Evolutionary conservation across 2,888 invertebrate species (phyloP), one percentile per base, ranked within the genome.

Genomic region (Drosophila paranaensis): DNA sequence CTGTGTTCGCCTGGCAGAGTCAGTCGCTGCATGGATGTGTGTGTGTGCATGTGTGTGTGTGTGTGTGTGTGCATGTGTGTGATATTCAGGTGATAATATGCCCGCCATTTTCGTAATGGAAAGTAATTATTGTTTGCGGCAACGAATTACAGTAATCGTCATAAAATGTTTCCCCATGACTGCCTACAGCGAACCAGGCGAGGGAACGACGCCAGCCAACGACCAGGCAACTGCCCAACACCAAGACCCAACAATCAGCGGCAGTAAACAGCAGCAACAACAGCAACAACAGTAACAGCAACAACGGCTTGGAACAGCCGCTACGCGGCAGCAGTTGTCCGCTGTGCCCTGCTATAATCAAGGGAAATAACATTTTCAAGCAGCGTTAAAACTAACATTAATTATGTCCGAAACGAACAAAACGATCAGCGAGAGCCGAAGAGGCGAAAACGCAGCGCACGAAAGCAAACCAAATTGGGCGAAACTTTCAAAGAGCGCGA

Each of bases 371-470:
- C 91, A 91, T 91, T 91, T 91, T 90, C 84, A 89, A 88, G 89
- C 91, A 92, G 91, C 92, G 91, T 91, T 92, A 92, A 92, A 92
- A 92, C 91, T 91, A 92, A 92, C 92, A 92, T 92, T 92, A 92
- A 92, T 92, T 92, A 91, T 89, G 87, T 89, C 90, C 89, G 83
- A 89, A 88, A 89, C 88, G 85, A 89, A 86, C 89, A 89, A 89
- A 86, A 89, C 88, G 86, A 89, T 87, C 85, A 69, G 50, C 64
- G 63, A 57, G 39, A 66, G 67, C 35, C 45, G 33, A 53, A 50
- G 57, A 43, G 8, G 2, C 35, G 40, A 16, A 58, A 40, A 37
- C 16, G 35, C 14, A 40, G 35, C 14, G 65, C 71, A 63, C 54
- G 72, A 76, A 79, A 79, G 60, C 71, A 63, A 60, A 39, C 43